Evolutionary conservation across 2,888 invertebrate species (phyloP).

Genomic region (Euclidia mi): DNA sequence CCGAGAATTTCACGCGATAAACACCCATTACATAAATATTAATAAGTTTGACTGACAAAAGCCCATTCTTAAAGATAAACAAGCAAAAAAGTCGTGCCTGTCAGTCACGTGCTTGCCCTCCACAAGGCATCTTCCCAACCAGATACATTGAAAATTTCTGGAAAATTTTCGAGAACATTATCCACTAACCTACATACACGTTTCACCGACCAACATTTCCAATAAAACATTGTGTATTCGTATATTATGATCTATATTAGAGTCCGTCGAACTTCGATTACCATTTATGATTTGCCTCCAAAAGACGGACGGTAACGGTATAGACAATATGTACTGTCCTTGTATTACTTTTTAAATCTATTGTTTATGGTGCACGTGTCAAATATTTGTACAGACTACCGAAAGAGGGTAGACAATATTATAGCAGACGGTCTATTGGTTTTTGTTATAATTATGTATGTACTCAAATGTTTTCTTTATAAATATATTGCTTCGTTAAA

Average conservation of each 20-base stretch:
- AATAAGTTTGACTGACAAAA: too few relatives aligned
- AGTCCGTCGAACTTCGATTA: conserved; percentile 12
- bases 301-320: conserved; percentile 23
- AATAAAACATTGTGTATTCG: neutral
- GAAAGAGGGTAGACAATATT: conserved; percentile 20
- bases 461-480: conserved; percentile 28
- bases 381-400: conserved; percentile 24
- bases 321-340: conserved; percentile 27
- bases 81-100: too few relatives aligned
- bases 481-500: too few relatives aligned
- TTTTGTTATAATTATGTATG: conserved; percentile 23
- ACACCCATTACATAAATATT: too few relatives aligned
- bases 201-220: neutral
- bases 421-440: too few relatives aligned
- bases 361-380: conserved; percentile 33
- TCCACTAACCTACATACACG: too few relatives aligned
- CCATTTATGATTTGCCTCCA: conserved; percentile 20
- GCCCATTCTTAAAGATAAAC: too few relatives aligned
- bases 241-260: conserved; percentile 6
- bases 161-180: too few relatives aligned
- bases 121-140: too few relatives aligned
- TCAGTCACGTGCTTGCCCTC: too few relatives aligned
- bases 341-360: conserved; percentile 29
- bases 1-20: too few relatives aligned
- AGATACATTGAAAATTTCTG: neutral